Evolutionary conservation across 2,888 invertebrate species (phyloP).

Genomic region (Shargacucullia verbasci): DNA sequence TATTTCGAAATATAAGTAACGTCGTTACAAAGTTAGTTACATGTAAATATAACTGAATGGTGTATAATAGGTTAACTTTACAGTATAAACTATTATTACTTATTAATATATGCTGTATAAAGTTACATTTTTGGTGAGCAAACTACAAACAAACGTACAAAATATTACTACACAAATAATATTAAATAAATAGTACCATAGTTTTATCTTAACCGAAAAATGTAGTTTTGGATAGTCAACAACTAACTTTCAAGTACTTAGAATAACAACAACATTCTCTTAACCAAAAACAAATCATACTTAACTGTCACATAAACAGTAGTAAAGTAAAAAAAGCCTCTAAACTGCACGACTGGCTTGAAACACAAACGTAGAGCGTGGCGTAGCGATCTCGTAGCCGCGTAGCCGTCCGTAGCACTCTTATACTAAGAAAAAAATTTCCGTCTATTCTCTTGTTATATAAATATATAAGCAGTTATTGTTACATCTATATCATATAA

Average conservation of each 20-base stretch:
- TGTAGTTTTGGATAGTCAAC: too few relatives aligned
- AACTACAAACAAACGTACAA: too few relatives aligned
- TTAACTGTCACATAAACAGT: slow-evolving; percentile 1
- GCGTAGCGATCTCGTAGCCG: slow-evolving; percentile 51
- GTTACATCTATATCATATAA: background rate
- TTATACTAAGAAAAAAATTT: slow-evolving; percentile 10
- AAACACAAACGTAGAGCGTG: slow-evolving; percentile 28
- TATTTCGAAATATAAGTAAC: slow-evolving; percentile 1
- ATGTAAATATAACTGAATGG: too few relatives aligned
- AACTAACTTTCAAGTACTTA: background rate
- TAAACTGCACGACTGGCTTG: slow-evolving; percentile 21
- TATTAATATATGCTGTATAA: too few relatives aligned
- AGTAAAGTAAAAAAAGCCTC: slow-evolving; percentile 17
- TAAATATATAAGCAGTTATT: background rate
- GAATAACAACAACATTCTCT: background rate
- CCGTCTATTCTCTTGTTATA: background rate
- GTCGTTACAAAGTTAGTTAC: background rate
- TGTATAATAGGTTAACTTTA: too few relatives aligned
- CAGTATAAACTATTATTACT: too few relatives aligned
- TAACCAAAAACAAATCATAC: background rate
- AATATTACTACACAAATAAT: too few relatives aligned
- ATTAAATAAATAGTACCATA: too few relatives aligned
- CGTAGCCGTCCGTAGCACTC: slow-evolving; percentile 16
- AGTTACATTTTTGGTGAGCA: too few relatives aligned
- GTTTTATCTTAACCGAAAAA: too few relatives aligned